A percentile compares a stretch with the other conserved stretches of the same genome.
These are phyloP conservation scores for Platyrinchus mystaceus DNA, from an alignment of 2,797 vertebrate genomes.

Conservation along the genomic window DNA sequence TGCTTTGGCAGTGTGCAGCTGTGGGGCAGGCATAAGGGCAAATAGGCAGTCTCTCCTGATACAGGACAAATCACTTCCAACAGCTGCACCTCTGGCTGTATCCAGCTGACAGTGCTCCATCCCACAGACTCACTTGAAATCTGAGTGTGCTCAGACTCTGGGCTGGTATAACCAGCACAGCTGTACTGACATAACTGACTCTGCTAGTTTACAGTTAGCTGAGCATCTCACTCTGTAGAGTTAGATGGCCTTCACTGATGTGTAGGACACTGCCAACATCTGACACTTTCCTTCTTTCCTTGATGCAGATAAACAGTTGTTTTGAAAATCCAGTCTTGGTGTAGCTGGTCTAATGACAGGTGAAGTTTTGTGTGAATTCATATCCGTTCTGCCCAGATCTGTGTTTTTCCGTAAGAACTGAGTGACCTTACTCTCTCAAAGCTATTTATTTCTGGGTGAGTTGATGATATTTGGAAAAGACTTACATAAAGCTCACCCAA, in stretches of 20 bases:
- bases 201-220: background rate
- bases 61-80: background rate
- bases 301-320: background rate
- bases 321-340: background rate
- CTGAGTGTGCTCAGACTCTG: background rate
- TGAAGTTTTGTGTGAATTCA: background rate
- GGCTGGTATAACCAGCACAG: background rate
- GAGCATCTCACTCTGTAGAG: too few relatives aligned
- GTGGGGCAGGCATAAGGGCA: background rate
- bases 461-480: background rate
- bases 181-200: background rate
- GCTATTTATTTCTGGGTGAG: background rate
- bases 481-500: background rate
- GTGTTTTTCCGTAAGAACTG: background rate
- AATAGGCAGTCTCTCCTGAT: background rate
- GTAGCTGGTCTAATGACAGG: background rate
- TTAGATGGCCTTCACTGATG: background rate
- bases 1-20: background rate
- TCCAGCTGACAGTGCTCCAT: background rate
- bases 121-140: background rate
- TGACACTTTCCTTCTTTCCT: background rate
- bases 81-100: background rate
- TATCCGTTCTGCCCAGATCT: background rate
- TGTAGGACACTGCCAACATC: background rate
- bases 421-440: background rate